phyloP scores from a whole-genome alignment of 1,140 invertebrate genomes.

The Lepidurus arcticus region DNA sequence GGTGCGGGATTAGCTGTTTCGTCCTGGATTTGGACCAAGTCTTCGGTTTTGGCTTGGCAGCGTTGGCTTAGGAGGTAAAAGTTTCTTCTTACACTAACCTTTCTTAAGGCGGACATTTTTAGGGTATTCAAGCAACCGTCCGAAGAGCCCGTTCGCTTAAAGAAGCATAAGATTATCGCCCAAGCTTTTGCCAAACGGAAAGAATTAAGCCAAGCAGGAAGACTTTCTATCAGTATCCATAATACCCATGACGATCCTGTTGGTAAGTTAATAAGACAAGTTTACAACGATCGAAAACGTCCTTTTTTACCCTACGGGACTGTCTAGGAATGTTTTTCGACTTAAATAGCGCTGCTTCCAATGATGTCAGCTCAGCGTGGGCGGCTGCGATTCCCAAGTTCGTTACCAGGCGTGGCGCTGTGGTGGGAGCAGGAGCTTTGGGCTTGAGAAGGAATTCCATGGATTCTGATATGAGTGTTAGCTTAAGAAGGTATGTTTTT shows the following conservation, averaged over 20 bases:
- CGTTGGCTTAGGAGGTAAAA: constrained; percentile 70
- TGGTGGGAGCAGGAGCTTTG: constrained; percentile 47
- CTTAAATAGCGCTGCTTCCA: constrained; percentile 66
- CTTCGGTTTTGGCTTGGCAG: constrained; percentile 73
- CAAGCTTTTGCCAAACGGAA: constrained; percentile 82
- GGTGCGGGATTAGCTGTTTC: constrained; percentile 79
- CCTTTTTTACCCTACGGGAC: constrained; percentile 27
- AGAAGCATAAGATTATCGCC: constrained; percentile 85
- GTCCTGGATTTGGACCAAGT: constrained; percentile 83
- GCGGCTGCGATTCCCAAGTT: constrained; percentile 79
- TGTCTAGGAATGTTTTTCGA: constrained; percentile 66
- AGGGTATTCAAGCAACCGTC: constrained; percentile 38
- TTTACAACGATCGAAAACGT: neutral
- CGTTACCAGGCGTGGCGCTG: constrained; percentile 69
- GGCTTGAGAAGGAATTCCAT: constrained; percentile 53
- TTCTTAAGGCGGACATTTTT: constrained; percentile 39
- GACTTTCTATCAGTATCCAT: constrained; percentile 77
- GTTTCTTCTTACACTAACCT: neutral
- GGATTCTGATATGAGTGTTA: constrained; percentile 70
- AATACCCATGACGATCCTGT: constrained; percentile 83
- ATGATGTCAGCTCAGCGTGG: constrained; percentile 73
- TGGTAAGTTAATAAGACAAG: constrained; percentile 48
- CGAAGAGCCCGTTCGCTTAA: constrained; percentile 52
- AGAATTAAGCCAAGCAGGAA: constrained; percentile 70
- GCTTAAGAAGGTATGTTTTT: constrained; percentile 42